These are phyloP conservation scores for Pungitius pungitius DNA, from an alignment of 2,113 vertebrate species.

Conservation along the genomic window DNA sequence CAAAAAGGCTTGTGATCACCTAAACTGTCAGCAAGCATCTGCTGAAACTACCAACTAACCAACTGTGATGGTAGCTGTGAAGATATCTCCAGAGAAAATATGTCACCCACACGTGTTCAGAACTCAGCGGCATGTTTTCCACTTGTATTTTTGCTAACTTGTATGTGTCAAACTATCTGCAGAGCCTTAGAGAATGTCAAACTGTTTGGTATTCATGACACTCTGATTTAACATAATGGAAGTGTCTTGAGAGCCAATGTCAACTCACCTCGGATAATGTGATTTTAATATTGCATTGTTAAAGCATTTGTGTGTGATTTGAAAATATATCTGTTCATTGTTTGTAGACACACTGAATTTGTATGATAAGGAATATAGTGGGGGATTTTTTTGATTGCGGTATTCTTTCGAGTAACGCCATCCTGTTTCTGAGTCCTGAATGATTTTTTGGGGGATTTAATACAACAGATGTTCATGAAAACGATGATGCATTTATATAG, in stretches of 20 bases:
- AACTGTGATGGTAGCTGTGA: slow-evolving; percentile 69
- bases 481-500: neutral
- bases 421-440: neutral
- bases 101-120: slow-evolving; percentile 64
- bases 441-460: neutral
- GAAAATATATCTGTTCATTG: slow-evolving; percentile 18
- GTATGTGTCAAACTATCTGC: slow-evolving; percentile 46
- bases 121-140: slow-evolving; percentile 46
- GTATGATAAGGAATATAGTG: slow-evolving; percentile 8
- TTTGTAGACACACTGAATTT: neutral
- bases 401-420: slow-evolving; percentile 17
- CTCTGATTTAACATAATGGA: slow-evolving; percentile 14
- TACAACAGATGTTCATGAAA: slow-evolving; percentile 9
- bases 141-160: slow-evolving; percentile 60
- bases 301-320: slow-evolving; percentile 29
- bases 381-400: slow-evolving; percentile 12
- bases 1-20: slow-evolving; percentile 77
- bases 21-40: slow-evolving; percentile 81
- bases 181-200: slow-evolving; percentile 46
- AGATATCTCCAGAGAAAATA: slow-evolving; percentile 61
- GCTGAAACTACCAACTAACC: slow-evolving; percentile 75
- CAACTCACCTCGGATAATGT: slow-evolving; percentile 31
- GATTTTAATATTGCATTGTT: slow-evolving; percentile 24
- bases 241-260: slow-evolving; percentile 41
- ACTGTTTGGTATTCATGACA: slow-evolving; percentile 48